Evolutionary conservation across 2,797 vertebrate species (phyloP).

Genomic region (Phoebastria nigripes): DNA sequence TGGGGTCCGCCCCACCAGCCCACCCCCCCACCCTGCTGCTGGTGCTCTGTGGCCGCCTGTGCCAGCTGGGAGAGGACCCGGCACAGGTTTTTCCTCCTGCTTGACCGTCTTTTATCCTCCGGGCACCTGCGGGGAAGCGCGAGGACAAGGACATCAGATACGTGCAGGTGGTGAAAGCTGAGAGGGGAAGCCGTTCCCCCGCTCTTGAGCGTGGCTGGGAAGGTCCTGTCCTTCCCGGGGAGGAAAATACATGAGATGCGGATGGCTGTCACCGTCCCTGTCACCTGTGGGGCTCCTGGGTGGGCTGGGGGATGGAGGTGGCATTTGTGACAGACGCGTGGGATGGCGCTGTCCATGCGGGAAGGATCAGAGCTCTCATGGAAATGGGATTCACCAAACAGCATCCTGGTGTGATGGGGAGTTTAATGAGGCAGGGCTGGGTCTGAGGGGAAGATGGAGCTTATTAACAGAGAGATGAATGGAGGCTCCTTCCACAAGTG

Average conservation of each 20-base stretch:
- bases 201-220: background rate
- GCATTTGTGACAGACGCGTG: background rate
- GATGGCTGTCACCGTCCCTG: background rate
- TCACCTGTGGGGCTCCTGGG: background rate
- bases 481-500: background rate
- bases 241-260: background rate
- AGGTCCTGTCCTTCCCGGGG: background rate
- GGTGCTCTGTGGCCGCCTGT: background rate
- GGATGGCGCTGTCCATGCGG: fast-evolving
- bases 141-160: background rate
- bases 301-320: background rate
- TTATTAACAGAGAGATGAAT: background rate
- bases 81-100: background rate
- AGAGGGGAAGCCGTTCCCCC: background rate
- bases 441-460: background rate
- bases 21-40: background rate
- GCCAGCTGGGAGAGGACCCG: background rate
- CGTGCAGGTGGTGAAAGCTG: fast-evolving
- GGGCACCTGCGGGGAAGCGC: fast-evolving
- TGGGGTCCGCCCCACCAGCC: background rate
- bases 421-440: background rate
- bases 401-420: background rate
- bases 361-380: background rate
- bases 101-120: background rate
- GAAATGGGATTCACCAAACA: background rate